Percentiles rank a stretch among this genome's conserved stretches.
Evolutionary conservation across 2,113 vertebrate species (phyloP).

Genomic region (Ammodytes dubius): DNA sequence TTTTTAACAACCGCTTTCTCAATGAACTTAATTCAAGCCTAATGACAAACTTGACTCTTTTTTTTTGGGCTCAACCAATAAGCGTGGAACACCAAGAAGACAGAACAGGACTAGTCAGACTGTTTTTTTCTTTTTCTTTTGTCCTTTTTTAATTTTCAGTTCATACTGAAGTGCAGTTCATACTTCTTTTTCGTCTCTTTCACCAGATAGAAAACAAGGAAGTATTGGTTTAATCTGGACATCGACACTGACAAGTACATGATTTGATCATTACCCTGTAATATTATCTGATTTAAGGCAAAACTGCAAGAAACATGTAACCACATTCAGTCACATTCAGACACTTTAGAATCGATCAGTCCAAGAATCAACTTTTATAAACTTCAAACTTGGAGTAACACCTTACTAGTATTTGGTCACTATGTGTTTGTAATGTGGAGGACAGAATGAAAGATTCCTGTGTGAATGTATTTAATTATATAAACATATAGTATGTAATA

Average conservation of each 20-base stretch:
- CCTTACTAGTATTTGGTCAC: constrained; percentile 27
- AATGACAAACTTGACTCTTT: background rate
- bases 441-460: background rate
- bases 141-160: background rate
- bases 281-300: background rate
- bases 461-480: constrained; percentile 22
- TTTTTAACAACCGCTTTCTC: constrained; percentile 9
- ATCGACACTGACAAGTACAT: constrained; percentile 10
- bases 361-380: background rate
- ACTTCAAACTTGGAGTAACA: background rate
- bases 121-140: background rate
- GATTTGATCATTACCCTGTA: background rate
- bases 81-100: background rate
- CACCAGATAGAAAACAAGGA: background rate
- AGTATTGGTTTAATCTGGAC: background rate
- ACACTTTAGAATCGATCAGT: background rate
- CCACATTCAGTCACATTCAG: background rate
- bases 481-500: constrained; percentile 14
- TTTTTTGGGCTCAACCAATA: background rate
- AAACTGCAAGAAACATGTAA: background rate
- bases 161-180: constrained; percentile 24
- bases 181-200: background rate
- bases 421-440: constrained; percentile 12
- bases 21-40: constrained; percentile 15
- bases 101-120: background rate